Base-by-base conservation (phyloP, 2,797 vertebrate species). In the Crocodylus rhombifer region DNA sequence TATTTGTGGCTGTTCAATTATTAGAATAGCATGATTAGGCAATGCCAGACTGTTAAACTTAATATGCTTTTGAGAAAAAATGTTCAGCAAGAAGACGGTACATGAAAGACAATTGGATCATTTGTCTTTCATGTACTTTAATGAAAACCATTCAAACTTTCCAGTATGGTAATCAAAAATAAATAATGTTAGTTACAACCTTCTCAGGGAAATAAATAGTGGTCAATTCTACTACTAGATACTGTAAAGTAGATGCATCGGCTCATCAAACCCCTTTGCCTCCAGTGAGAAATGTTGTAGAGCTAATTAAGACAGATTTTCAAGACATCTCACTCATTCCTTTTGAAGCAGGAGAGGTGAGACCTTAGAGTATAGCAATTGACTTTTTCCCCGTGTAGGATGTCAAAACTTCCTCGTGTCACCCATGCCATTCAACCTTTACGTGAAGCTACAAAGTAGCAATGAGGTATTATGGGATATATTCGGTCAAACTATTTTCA, bases 101-200 rank as follows among this genome's bases (percentile, higher is more conserved):
- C 42, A 42, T 42, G 42, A 42, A 42, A 42, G 7, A 42, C 42
- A 42, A 42, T 7, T 42, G 42, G 26, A 67, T 16, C 11, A 20
- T 56, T 26, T 63, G 77, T 18, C 9, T 69, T 69, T 18, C 65
- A 69, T 69, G 4, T 33, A 71, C 74, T 61, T 42, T 9, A 4
- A 51, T 58, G 15, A 11, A 14, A 30, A 0, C 16, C 1, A 0
- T 28, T 4, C 2, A 1, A 33, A 14, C 10, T 1, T 10, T 73
- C n/a, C 77, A 7, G 14, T 21, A 18, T 80, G 13, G 23, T 6
- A 26, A 64, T 18, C 36, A 18, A 28, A 55, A 79, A 69, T 23
- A 33, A 55, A 14, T 10, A 20, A 30, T 33, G 16, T 10, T 51
- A 21, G 3, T 25, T 88, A 88, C 11, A 25, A 65, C 4, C 36